A percentile compares a stretch with the other conserved stretches of the same genome.
phyloP scores from a whole-genome alignment of 2,113 vertebrate species.

The Sprattus sprattus region DNA sequence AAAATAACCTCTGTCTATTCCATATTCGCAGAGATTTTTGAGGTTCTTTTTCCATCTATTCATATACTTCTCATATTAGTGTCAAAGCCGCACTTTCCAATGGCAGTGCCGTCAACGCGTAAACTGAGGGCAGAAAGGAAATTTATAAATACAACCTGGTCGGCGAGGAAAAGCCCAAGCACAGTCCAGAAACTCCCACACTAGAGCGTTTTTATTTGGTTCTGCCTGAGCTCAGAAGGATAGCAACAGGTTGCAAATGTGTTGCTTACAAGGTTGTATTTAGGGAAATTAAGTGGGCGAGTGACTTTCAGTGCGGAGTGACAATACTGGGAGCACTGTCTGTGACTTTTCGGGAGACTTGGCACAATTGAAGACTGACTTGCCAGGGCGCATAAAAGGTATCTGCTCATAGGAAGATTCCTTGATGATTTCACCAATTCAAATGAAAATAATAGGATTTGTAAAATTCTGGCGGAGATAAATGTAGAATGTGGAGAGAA shows the following conservation, averaged over 20 bases:
- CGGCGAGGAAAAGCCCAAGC: neutral
- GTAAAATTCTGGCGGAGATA: neutral
- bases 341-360: neutral
- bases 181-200: neutral
- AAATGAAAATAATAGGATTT: neutral
- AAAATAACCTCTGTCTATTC: neutral
- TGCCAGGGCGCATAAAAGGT: neutral
- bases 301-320: neutral
- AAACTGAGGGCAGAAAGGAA: neutral
- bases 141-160: neutral
- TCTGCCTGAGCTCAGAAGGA: neutral
- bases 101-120: neutral
- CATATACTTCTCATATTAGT: neutral
- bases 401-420: neutral
- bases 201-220: neutral
- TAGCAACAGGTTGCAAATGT: conserved; percentile 9
- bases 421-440: neutral
- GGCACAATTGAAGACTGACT: neutral
- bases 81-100: neutral
- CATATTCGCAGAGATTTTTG: neutral
- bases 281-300: neutral
- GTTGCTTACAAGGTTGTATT: neutral
- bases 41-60: neutral
- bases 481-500: neutral
- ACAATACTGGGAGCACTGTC: neutral